Evolutionary conservation across 2,797 vertebrate species (phyloP).

Genomic region (Platyrinchus mystaceus): DNA sequence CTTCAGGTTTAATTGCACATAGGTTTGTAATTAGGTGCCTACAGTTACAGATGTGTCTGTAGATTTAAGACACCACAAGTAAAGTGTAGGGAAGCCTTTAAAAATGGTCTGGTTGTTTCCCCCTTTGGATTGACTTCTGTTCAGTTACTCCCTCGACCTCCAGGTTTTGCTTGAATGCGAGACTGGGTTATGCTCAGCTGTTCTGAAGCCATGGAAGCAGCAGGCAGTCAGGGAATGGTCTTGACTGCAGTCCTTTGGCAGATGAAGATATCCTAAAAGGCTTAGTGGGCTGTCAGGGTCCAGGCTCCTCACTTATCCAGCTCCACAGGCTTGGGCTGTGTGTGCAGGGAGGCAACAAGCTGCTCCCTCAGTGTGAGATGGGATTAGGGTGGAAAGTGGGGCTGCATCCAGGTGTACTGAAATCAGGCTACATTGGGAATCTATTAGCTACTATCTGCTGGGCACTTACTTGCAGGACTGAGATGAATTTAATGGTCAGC

Average conservation of each 20-base stretch:
- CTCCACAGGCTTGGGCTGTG: not conserved
- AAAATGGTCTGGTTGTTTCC: not conserved
- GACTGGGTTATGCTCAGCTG: not conserved
- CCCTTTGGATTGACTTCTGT: not conserved
- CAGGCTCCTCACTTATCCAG: not conserved
- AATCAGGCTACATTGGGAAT: not conserved
- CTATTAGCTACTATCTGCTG: not conserved
- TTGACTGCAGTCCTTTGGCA: not conserved
- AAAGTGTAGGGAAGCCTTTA: not conserved
- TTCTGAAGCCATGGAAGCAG: not conserved
- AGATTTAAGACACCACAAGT: not conserved
- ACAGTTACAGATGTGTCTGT: not conserved
- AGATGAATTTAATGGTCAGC: not conserved
- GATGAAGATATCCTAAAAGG: not conserved
- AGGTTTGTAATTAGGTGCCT: not conserved
- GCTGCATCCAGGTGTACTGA: not conserved
- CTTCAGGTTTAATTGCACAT: not conserved
- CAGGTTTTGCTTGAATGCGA: accelerated
- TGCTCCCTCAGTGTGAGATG: not conserved
- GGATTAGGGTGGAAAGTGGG: not conserved
- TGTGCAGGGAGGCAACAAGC: not conserved
- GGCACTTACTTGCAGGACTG: not conserved
- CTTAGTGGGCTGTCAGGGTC: not conserved
- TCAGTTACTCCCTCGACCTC: accelerated
- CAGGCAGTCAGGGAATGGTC: not conserved